Base-by-base conservation (phyloP, 2,888 invertebrate genomes). In the Carabus problematicus region DNA sequence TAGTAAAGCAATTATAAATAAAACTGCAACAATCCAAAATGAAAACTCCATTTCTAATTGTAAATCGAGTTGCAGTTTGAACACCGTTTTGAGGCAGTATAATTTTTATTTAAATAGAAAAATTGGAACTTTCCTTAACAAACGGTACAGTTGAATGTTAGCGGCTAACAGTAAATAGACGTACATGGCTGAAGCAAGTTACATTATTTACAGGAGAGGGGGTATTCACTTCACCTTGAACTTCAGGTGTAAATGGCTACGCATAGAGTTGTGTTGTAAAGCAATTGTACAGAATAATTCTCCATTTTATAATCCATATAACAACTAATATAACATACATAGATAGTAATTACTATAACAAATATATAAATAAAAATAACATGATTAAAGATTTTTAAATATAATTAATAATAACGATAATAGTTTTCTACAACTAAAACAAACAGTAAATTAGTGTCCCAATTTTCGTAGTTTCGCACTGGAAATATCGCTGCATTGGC, bases 381-480 rank as follows among this genome's bases (percentile, higher is more conserved):
- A 45, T 14, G 7, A 4, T 4, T 14, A 12, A 45, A 12, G 45
- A 45, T 14, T 45, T 45, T 45, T 12, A 45, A 12, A 45, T 45
- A 45, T 45, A 45, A 11, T 3, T 45, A 45, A 45, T 45, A 45
- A 45, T 3, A 42, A 42, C 8, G 9, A 29, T 29, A 29, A 29
- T 6, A 29, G 29, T 29, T 29, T 29, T 29, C 3, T 29, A 29
- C 2, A 3, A 29, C 6, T 2, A 29, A 29, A 29, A 29, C 6
- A 29, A 6, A 29, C 29, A 29, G 29, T 29, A 29, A 29, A 29
- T 18, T 55, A 55, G 42, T 74, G 1, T 75, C 87, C 86, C 76
- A 85, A 84, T 80, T 92, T 92, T 75, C 89, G 87, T 62, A 94
- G 82, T 78, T 87, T 90, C 43, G 89, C 87, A 75, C 94, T 94